phyloP scores from a whole-genome alignment of 1,140 invertebrate genomes.

The Drosophila serrata region DNA sequence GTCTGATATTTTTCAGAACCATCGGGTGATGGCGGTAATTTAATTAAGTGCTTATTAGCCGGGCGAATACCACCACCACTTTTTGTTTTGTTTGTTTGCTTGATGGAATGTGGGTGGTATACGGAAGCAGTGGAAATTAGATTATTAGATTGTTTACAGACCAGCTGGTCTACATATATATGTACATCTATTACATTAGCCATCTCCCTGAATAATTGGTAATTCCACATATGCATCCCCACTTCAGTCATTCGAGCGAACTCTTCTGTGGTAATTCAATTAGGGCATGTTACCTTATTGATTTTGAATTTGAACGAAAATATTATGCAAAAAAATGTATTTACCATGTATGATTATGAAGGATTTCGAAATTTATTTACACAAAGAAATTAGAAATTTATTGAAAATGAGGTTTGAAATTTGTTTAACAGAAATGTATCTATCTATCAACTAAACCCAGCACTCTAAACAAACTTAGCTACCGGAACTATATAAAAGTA shows the following conservation, averaged over 20 bases:
- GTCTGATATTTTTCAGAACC: constrained; percentile 24
- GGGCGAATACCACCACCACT: constrained; percentile 1
- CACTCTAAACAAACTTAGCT: too few species aligned
- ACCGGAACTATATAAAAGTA: too few species aligned
- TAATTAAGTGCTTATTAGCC: constrained; percentile 77
- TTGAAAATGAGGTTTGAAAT: neutral
- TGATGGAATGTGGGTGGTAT: constrained; percentile 3
- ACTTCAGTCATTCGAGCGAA: constrained; percentile 32
- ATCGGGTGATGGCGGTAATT: constrained; percentile 56
- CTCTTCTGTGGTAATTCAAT: constrained; percentile 40
- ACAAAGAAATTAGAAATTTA: neutral
- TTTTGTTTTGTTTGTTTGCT: constrained; percentile 29
- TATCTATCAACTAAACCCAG: too few species aligned
- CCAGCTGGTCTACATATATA: constrained; percentile 2
- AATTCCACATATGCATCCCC: constrained; percentile 31
- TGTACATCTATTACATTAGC: too few species aligned
- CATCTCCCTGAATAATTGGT: constrained; percentile 23
- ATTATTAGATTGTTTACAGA: constrained; percentile 42
- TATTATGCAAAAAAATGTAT: neutral
- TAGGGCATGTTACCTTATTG: constrained; percentile 39
- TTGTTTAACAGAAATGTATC: too few species aligned
- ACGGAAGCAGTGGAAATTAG: neutral
- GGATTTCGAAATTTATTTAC: neutral
- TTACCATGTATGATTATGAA: neutral
- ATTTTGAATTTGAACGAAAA: constrained; percentile 14